phyloP scores from a whole-genome alignment of 1,140 invertebrate genomes.

The Nasonia giraulti region DNA sequence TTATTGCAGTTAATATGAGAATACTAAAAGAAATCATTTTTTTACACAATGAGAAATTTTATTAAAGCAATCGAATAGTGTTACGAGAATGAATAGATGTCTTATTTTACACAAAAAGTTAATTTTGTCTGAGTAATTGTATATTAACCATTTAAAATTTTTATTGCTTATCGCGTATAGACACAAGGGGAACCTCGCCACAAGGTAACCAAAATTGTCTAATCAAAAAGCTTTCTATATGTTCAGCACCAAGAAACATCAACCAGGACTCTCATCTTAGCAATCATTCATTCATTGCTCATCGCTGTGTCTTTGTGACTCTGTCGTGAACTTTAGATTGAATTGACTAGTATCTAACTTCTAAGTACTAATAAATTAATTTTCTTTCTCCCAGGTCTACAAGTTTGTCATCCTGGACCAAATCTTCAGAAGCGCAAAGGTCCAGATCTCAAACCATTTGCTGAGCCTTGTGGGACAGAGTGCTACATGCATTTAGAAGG shows the following conservation, averaged over 20 bases:
- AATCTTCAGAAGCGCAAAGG: constrained; percentile 92
- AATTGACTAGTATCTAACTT: constrained; percentile 36
- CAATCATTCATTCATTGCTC: constrained; percentile 62
- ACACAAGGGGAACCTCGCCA: constrained; percentile 65
- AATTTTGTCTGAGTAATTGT: not conserved
- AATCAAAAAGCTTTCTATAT: constrained; percentile 60
- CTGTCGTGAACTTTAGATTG: constrained; percentile 45
- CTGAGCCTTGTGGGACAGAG: constrained; percentile 89
- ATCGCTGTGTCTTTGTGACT: constrained; percentile 55
- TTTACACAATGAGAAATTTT: not conserved
- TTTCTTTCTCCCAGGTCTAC: constrained; percentile 75
- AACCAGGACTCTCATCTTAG: constrained; percentile 59
- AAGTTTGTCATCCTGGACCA: constrained; percentile 93
- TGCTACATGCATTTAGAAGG: constrained; percentile 94
- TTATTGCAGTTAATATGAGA: not conserved
- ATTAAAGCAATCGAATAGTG: not conserved
- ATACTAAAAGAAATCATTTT: not conserved
- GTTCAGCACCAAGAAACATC: constrained; percentile 63
- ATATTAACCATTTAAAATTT: constrained; percentile 47
- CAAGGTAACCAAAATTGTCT: constrained; percentile 67
- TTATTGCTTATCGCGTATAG: constrained; percentile 65
- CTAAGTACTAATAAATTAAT: constrained; percentile 37
- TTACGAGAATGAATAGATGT: not conserved
- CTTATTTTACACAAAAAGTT: not conserved
- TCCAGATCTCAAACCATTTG: constrained; percentile 90